A percentile compares a stretch with the other conserved stretches of the same genome.
phyloP scores from a whole-genome alignment of 2,888 invertebrate species.

The Malthinus seriepunctatus region DNA sequence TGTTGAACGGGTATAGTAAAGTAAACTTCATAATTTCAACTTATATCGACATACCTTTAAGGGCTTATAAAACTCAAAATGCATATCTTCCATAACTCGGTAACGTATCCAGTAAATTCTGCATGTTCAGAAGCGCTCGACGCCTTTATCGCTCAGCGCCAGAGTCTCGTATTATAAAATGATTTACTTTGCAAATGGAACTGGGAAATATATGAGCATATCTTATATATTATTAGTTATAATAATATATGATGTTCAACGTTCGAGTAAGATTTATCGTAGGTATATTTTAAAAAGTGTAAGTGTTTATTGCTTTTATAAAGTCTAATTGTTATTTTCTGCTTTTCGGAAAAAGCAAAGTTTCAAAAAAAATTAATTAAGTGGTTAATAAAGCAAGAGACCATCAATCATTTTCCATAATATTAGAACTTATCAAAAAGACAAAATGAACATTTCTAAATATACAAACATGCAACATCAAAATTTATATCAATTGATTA shows the following conservation, averaged over 20 bases:
- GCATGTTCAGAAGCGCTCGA: constrained; percentile 43
- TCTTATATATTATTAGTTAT: constrained; percentile 48
- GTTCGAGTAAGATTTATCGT: constrained; percentile 31
- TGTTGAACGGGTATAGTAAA: constrained; percentile 25
- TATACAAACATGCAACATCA: too few species aligned
- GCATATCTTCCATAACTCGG: constrained; percentile 48
- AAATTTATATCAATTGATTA: too few species aligned
- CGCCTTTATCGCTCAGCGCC: constrained; percentile 49
- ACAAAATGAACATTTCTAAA: too few species aligned
- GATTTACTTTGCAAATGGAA: constrained; percentile 50
- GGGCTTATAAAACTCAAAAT: constrained; percentile 48
- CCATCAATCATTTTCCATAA: too few species aligned
- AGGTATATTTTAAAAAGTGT: constrained; percentile 11
- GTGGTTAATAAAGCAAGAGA: too few species aligned
- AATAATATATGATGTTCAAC: constrained; percentile 40
- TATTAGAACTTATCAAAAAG: too few species aligned
- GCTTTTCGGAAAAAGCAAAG: too few species aligned
- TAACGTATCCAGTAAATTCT: constrained; percentile 45
- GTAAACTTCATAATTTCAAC: constrained; percentile 40
- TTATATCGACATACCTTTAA: constrained; percentile 45
- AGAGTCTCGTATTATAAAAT: constrained; percentile 50
- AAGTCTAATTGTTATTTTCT: too few species aligned
- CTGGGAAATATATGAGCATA: constrained; percentile 48
- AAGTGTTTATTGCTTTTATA: background rate
- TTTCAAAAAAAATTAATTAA: too few species aligned